Base-by-base conservation (phyloP, 2,113 vertebrate genomes). In the Pagrus major region DNA sequence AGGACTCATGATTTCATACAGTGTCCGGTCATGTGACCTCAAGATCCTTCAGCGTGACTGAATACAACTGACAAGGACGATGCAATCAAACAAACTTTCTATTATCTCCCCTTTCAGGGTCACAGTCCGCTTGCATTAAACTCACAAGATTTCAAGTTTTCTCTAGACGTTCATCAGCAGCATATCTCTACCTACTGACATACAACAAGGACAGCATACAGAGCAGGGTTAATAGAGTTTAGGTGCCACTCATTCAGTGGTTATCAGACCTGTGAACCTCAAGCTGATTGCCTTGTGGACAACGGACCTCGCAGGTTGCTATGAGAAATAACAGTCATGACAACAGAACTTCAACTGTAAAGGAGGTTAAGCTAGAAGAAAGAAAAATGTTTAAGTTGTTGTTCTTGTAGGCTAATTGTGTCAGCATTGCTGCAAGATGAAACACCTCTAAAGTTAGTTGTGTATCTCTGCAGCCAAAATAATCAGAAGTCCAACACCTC, bases 171-270 rank as follows among this genome's bases (percentile, higher is more conserved):
- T 76, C 61, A 46, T 73, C 44, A 80, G 70, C 56, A 33, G 39
- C 71, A n/a, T n/a, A 54, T 21, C 25, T 33, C 20, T 15, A 52
- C 31, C 27, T n/a, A 15, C 69, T 27, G 76, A 60, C n/a, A 27
- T 58, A 61, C 55, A 61, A 21, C 25, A 52, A 74, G 35, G 52
- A 76, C 71, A 60, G 8, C 63, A 33, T 2, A 39, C 35, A 60
- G 56, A 49, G 12, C 33, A 35, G 46, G 71, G 84, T 90, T 85
- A 83, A 88, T 84, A 42, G 84, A 77, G 84, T 85, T 88, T 82
- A 83, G 33, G 74, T 78, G 78, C 49, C 69, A 60, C 69, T 78
- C 71, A 64, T 72, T 68, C 63, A 31, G 42, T 73, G 56, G n/a
- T 68, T 71, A 63, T 85, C 49, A 81, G 63, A 69, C 69, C 70